Conservation (phyloP, 2,888 invertebrate species). For the Pseudococcus viburni region DNA sequence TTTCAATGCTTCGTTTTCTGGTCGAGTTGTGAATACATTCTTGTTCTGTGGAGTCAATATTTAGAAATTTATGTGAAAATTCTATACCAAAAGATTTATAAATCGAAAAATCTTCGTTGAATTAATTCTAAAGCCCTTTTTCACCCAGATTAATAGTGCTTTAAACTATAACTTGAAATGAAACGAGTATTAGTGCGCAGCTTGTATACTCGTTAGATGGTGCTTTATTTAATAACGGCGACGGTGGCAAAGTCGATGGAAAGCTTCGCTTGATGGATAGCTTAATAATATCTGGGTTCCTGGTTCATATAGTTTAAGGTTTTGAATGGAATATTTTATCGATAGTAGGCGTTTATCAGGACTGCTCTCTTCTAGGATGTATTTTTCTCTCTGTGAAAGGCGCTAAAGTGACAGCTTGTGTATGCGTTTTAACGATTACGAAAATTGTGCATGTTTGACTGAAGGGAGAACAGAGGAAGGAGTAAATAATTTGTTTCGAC, state of each 20-base stretch:
- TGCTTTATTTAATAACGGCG: slow-evolving; percentile 1
- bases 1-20: not conserved
- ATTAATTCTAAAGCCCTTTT: not conserved
- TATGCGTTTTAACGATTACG: slow-evolving; percentile 33
- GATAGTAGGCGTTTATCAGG: not conserved
- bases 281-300: not conserved
- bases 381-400: not conserved
- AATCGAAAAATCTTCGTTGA: not conserved
- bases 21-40: too few relatives aligned
- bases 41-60: too few relatives aligned
- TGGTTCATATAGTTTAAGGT: not conserved
- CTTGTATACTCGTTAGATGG: not conserved
- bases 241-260: not conserved
- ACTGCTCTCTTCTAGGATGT: not conserved
- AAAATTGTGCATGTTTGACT: not conserved
- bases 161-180: not conserved
- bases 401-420: not conserved
- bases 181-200: not conserved
- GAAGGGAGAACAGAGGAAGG: not conserved
- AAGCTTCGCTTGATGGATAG: slow-evolving; percentile 15
- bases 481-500: not conserved
- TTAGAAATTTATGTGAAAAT: too few relatives aligned
- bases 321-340: not conserved
- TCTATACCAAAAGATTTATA: too few relatives aligned
- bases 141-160: not conserved